phyloP scores from a whole-genome alignment of 2,888 invertebrate species.

The Pheosia tremula region DNA sequence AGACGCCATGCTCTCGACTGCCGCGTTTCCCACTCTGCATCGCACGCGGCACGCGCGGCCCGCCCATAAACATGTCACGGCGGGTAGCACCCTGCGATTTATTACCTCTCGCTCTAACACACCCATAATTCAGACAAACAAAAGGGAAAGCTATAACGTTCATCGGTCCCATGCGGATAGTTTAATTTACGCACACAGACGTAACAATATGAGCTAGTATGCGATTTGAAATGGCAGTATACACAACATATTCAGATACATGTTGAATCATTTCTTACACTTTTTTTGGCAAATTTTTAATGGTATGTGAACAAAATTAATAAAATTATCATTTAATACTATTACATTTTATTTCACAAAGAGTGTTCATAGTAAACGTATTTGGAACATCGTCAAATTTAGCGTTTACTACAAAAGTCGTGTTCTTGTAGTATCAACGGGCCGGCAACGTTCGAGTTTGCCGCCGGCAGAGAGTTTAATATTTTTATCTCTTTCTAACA shows the following conservation, averaged over 20 bases:
- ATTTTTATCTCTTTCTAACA: slow-evolving; percentile 82
- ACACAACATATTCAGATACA: slow-evolving; percentile 52
- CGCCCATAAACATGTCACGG: slow-evolving; percentile 85
- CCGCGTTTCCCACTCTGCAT: slow-evolving; percentile 66
- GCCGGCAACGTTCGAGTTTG: slow-evolving; percentile 68
- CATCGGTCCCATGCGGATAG: slow-evolving; percentile 83
- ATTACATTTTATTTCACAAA: slow-evolving; percentile 5
- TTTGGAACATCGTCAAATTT: slow-evolving; percentile 42
- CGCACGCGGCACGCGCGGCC: slow-evolving; percentile 69
- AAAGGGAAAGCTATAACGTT: slow-evolving; percentile 84
- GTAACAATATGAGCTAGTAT: slow-evolving; percentile 78
- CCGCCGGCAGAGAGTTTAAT: slow-evolving; percentile 78
- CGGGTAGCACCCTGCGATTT: slow-evolving; percentile 76
- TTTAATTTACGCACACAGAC: slow-evolving; percentile 82
- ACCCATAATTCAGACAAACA: slow-evolving; percentile 80
- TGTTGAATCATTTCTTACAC: slow-evolving; percentile 11
- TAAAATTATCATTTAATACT: not conserved
- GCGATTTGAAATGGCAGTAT: slow-evolving; percentile 63
- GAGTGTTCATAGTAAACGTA: slow-evolving; percentile 5
- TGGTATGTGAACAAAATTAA: not conserved
- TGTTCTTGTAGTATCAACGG: slow-evolving; percentile 72
- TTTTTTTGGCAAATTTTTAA: slow-evolving; percentile 7
- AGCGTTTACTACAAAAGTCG: slow-evolving; percentile 64
- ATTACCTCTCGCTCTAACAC: slow-evolving; percentile 83
- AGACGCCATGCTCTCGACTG: slow-evolving; percentile 81